Evolutionary conservation across 1,140 invertebrate genomes (phyloP).

Genomic region (Aphis gossypii): DNA sequence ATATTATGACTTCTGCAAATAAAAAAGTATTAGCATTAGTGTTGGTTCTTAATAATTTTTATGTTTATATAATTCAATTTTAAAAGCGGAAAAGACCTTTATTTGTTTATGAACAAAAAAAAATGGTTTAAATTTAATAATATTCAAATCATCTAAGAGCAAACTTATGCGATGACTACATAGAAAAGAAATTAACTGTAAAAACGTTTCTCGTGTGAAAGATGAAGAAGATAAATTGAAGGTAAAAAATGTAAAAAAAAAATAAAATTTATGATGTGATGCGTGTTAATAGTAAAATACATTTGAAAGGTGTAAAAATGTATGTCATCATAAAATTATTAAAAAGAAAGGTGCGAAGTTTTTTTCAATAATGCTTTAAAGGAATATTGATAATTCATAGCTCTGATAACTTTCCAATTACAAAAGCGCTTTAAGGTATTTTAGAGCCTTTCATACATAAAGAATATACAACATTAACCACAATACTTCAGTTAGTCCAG

Average conservation of each 20-base stretch:
- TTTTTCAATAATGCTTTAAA: too few species aligned
- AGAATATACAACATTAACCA: too few species aligned
- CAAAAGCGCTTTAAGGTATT: too few species aligned
- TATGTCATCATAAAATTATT: conserved; percentile 1
- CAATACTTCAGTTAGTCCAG: too few species aligned
- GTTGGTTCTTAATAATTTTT: too few species aligned
- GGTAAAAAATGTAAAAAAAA: not conserved
- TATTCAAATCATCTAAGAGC: not conserved
- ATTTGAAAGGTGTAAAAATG: not conserved
- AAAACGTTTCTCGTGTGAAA: not conserved
- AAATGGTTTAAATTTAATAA: not conserved
- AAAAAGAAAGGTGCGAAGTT: not conserved
- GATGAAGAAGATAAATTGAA: conserved; percentile 13
- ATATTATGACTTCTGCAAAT: too few species aligned
- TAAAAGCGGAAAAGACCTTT: not conserved
- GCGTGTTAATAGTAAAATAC: not conserved
- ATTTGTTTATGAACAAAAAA: not conserved
- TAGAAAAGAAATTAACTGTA: not conserved
- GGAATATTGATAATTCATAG: too few species aligned
- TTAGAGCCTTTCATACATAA: too few species aligned
- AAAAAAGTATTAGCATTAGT: too few species aligned
- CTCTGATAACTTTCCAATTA: too few species aligned
- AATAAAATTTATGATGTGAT: not conserved
- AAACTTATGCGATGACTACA: not conserved
- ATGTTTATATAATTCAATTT: not conserved